phyloP scores from a whole-genome alignment of 1,140 invertebrate genomes.

The Drosophila nikananu region DNA sequence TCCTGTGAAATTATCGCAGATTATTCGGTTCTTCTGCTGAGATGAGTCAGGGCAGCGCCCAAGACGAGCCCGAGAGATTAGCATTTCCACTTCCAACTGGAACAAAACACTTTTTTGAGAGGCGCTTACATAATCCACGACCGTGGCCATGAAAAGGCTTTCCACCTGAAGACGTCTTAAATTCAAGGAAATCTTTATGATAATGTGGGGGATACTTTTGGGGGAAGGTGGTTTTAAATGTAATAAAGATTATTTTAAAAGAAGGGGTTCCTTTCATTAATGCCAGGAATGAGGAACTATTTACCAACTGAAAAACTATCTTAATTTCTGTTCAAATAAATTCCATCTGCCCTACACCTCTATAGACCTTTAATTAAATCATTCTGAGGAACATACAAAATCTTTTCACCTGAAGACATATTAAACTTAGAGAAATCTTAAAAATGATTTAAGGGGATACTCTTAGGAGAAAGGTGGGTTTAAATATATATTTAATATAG shows the following conservation, averaged over 20 bases:
- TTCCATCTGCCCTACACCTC: no score
- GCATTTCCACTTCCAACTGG: slow-evolving; percentile 54
- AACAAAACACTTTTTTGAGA: slow-evolving; percentile 38
- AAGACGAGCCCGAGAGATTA: slow-evolving; percentile 42
- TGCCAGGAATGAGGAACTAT: no score
- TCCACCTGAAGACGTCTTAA: slow-evolving; percentile 31
- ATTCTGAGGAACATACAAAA: no score
- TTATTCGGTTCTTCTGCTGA: slow-evolving; percentile 30
- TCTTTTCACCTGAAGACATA: no score
- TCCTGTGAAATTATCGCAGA: slow-evolving; percentile 58
- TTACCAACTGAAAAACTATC: no score
- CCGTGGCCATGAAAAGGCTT: slow-evolving; percentile 78
- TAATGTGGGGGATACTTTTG: neutral
- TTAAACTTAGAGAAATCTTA: no score
- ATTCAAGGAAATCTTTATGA: neutral
- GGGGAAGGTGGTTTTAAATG: neutral
- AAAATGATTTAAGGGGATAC: no score
- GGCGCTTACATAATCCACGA: slow-evolving; percentile 62
- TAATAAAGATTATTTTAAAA: neutral
- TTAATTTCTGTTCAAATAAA: no score
- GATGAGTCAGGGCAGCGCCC: slow-evolving; percentile 38
- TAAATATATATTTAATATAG: no score
- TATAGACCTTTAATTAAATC: no score
- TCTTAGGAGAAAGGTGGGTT: no score
- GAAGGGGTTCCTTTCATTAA: neutral